phyloP scores from a whole-genome alignment of 2,113 vertebrate species.

The Lasiurus borealis region DNA sequence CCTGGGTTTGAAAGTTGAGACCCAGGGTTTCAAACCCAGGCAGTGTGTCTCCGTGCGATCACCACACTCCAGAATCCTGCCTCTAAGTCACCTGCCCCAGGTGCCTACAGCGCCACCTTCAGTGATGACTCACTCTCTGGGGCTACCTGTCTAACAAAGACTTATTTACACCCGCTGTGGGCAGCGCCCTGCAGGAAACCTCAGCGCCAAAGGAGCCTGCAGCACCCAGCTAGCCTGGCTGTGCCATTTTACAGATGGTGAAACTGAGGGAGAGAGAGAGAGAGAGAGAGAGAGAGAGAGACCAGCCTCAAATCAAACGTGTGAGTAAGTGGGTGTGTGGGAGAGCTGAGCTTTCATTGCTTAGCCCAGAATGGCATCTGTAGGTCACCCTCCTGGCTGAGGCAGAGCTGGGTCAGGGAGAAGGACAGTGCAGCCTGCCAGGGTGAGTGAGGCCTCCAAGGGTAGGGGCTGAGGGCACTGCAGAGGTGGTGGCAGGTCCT shows the following conservation, averaged over 20 bases:
- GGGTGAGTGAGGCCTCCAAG: not conserved
- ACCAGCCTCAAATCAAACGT: fast-evolving
- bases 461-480: not conserved
- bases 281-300: not conserved
- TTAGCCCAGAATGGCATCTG: not conserved
- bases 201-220: not conserved
- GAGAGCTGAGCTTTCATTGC: not conserved
- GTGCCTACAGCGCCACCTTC: not conserved
- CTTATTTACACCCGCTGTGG: not conserved
- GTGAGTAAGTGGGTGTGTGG: not conserved
- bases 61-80: not conserved
- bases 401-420: not conserved
- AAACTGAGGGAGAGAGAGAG: not conserved
- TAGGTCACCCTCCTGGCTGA: not conserved
- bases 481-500: not conserved
- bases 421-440: not conserved
- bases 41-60: not conserved
- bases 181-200: not conserved
- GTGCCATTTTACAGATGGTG: not conserved
- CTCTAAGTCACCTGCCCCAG: not conserved
- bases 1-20: not conserved
- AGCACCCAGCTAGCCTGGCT: not conserved
- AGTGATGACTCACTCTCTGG: not conserved
- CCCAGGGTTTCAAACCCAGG: not conserved
- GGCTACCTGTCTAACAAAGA: not conserved